Conservation (phyloP, 2,113 vertebrate species). For the Pelobates fuscus region DNA sequence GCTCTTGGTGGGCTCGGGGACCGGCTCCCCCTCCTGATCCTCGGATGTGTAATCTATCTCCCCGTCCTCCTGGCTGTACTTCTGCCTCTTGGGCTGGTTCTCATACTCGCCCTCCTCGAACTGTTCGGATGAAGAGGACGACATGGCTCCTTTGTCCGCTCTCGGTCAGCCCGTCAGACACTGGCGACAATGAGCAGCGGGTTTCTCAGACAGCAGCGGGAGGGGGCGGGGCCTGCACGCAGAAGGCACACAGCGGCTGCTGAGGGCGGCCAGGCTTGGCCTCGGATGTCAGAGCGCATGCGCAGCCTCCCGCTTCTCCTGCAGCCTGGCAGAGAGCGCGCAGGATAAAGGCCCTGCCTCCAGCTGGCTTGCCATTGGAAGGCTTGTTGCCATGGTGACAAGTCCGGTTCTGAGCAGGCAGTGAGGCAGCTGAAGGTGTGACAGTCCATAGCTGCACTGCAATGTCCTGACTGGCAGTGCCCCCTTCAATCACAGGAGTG, state of each 20-base stretch:
- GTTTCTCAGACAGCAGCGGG: constrained; percentile 6
- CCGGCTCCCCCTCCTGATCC: constrained; percentile 11
- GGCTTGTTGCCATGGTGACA: constrained; percentile 9
- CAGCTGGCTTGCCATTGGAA: background rate
- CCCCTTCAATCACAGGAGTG: no score
- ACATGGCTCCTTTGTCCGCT: constrained; percentile 30
- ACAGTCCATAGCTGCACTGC: no score
- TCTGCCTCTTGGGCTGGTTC: constrained; percentile 31
- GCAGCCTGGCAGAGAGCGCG: background rate
- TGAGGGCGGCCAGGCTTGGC: background rate
- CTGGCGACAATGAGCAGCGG: constrained; percentile 1
- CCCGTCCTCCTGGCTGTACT: constrained; percentile 35
- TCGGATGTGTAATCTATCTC: constrained; percentile 40
- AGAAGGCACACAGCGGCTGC: background rate
- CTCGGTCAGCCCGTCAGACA: background rate
- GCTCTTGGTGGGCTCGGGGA: background rate
- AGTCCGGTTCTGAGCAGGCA: background rate
- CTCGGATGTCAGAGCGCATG: background rate
- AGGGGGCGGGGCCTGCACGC: background rate
- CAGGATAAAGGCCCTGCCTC: background rate
- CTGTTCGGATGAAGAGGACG: constrained; percentile 35
- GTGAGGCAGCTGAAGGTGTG: no score
- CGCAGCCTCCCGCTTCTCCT: background rate
- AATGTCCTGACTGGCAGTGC: no score
- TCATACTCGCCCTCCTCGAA: constrained; percentile 41